phyloP scores from a whole-genome alignment of 2,888 invertebrate genomes.

The Drosophila falleni region DNA sequence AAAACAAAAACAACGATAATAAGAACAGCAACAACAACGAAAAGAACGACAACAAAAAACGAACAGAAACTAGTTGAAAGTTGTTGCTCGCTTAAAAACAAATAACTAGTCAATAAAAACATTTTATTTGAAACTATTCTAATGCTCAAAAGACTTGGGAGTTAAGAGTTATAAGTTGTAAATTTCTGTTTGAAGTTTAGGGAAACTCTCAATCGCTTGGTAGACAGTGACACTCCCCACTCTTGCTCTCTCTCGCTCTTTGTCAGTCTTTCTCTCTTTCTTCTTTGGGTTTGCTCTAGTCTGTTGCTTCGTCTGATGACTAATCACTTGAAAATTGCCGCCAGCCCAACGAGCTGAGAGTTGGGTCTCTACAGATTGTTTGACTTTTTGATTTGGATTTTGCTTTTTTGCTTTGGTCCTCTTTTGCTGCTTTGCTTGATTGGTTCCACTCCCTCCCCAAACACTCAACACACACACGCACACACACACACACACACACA shows the following conservation, averaged over 20 bases:
- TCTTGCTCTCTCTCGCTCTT: neutral
- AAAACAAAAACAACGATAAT: slow-evolving; percentile 7
- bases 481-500: neutral
- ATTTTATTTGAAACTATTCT: slow-evolving; percentile 56
- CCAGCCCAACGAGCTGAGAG: slow-evolving; percentile 42
- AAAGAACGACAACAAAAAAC: slow-evolving; percentile 14
- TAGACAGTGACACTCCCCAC: slow-evolving; percentile 12
- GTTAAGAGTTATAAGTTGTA: slow-evolving; percentile 11
- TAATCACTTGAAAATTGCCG: slow-evolving; percentile 78
- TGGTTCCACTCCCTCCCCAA: slow-evolving; percentile 69
- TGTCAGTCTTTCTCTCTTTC: slow-evolving; percentile 1
- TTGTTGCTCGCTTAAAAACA: slow-evolving; percentile 14
- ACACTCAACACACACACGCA: slow-evolving; percentile 15
- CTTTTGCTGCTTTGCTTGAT: slow-evolving; percentile 66
- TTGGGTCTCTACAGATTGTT: slow-evolving; percentile 51
- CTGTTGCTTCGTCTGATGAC: slow-evolving; percentile 61
- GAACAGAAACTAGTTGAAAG: slow-evolving; percentile 45
- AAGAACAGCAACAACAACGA: slow-evolving; percentile 12
- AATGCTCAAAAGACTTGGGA: slow-evolving; percentile 39
- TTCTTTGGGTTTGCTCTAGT: slow-evolving; percentile 30
- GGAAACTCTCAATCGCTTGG: slow-evolving; percentile 10
- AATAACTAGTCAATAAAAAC: slow-evolving; percentile 41
- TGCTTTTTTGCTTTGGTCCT: slow-evolving; percentile 61
- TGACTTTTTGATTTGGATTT: slow-evolving; percentile 53
- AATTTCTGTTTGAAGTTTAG: slow-evolving; percentile 13